Conservation (phyloP, 2,888 invertebrate genomes). For the Serripes groenlandicus region DNA sequence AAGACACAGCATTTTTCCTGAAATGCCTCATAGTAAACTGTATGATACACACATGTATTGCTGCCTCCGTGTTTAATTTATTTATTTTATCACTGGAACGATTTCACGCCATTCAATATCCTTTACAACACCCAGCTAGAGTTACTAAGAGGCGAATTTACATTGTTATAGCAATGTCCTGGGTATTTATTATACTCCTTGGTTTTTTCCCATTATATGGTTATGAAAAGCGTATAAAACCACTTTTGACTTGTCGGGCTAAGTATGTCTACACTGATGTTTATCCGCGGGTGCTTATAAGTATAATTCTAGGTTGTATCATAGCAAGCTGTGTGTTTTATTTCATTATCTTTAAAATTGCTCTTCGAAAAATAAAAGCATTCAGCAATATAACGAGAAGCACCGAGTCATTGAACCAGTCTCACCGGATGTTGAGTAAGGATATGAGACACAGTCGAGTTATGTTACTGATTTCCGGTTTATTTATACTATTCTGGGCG, state of each 20-base stretch:
- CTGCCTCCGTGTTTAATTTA: conserved; percentile 32
- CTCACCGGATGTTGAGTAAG: background rate
- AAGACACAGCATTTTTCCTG: background rate
- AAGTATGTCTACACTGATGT: background rate
- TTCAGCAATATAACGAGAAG: background rate
- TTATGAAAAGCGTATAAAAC: background rate
- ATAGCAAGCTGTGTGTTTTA: conserved; percentile 22
- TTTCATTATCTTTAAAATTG: conserved; percentile 26
- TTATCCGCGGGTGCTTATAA: background rate
- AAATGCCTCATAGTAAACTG: conserved; percentile 19
- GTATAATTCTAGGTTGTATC: background rate
- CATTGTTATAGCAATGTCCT: conserved; percentile 15
- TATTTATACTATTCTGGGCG: conserved; percentile 43
- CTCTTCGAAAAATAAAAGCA: background rate
- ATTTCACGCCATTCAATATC: conserved; percentile 35
- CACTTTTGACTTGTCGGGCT: background rate
- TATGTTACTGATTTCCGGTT: conserved; percentile 40
- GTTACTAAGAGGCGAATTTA: conserved; percentile 30
- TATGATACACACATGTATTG: conserved; percentile 10
- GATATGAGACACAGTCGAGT: conserved; percentile 28
- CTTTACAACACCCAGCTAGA: conserved; percentile 9
- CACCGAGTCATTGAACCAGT: background rate
- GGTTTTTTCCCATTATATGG: conserved; percentile 23
- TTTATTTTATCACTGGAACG: conserved; percentile 37
- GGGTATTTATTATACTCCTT: conserved; percentile 21